Conservation (phyloP, 2,888 invertebrate species). For the Tachina grossa region DNA sequence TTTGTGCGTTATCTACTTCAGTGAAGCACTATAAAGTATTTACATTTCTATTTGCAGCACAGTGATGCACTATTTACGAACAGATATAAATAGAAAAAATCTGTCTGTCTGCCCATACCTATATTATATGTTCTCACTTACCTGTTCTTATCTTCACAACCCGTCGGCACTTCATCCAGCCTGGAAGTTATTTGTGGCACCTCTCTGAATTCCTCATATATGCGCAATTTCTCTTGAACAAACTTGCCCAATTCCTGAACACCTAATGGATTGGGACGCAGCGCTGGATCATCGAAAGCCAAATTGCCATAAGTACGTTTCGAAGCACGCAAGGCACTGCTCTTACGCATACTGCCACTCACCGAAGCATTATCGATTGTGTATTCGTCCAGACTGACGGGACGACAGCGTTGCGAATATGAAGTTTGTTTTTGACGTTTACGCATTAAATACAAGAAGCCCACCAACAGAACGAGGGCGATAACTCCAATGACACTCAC, state of each 20-base stretch:
- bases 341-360: conserved; percentile 90
- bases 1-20: too few species aligned
- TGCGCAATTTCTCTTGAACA: conserved; percentile 87
- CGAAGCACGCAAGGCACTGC: conserved; percentile 88
- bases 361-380: conserved; percentile 95
- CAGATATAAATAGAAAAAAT: too few species aligned
- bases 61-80: neutral
- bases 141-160: conserved; percentile 95
- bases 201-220: conserved; percentile 91
- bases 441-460: conserved; percentile 89
- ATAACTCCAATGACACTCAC: conserved; percentile 92
- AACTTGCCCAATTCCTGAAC: conserved; percentile 91
- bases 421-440: conserved; percentile 91
- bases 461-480: conserved; percentile 89
- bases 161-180: conserved; percentile 92
- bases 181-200: conserved; percentile 91
- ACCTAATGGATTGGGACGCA: conserved; percentile 88
- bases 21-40: too few species aligned
- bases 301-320: conserved; percentile 95
- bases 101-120: too few species aligned
- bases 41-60: neutral
- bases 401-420: conserved; percentile 93
- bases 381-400: conserved; percentile 94
- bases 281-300: conserved; percentile 93
- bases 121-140: conserved; percentile 68